phyloP scores from a whole-genome alignment of 1,140 invertebrate species.

The Papilio polyxenes region DNA sequence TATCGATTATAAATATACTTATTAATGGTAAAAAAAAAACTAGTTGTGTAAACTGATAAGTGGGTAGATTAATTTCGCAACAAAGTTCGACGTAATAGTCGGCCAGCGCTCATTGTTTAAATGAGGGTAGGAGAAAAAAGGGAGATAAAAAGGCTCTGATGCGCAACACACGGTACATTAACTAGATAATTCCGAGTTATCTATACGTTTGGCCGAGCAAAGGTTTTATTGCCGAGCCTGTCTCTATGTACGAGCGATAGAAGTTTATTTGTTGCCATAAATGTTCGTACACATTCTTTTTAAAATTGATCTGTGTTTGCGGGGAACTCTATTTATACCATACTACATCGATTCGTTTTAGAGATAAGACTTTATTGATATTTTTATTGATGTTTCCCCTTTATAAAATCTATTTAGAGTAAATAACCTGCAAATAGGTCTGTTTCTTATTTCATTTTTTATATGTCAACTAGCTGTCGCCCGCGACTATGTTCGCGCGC shows the following conservation, averaged over 20 bases:
- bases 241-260: constrained; percentile 27
- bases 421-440: background rate
- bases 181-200: constrained; percentile 46
- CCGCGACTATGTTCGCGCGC: too few relatives aligned
- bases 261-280: constrained; percentile 16
- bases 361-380: too few relatives aligned
- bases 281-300: constrained; percentile 9
- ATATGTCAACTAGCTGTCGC: too few relatives aligned
- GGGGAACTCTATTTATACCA: background rate
- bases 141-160: constrained; percentile 23
- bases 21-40: constrained; percentile 1
- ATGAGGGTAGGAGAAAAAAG: constrained; percentile 30
- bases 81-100: constrained; percentile 14
- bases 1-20: background rate
- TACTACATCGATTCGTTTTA: background rate
- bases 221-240: constrained; percentile 44
- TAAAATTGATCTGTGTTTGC: background rate
- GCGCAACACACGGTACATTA: constrained; percentile 44
- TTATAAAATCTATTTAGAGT: background rate
- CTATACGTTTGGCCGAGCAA: constrained; percentile 45
- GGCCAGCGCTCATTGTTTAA: constrained; percentile 24
- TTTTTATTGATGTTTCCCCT: background rate
- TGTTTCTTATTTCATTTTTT: background rate
- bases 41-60: constrained; percentile 5
- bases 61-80: constrained; percentile 10